phyloP scores from a whole-genome alignment of 2,888 invertebrate species.

The Himalopsyche japonica region DNA sequence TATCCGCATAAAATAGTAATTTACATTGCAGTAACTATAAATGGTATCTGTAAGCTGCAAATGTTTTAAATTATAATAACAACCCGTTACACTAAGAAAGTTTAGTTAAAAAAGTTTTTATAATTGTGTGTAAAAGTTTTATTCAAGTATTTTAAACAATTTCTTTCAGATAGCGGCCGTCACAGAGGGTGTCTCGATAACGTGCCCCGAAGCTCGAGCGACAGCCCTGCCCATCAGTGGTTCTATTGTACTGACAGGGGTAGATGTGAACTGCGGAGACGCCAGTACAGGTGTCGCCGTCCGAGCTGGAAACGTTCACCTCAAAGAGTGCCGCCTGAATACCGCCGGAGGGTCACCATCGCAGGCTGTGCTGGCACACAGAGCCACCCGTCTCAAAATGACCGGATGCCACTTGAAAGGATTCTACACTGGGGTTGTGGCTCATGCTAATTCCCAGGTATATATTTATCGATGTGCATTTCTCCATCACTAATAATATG shows the following conservation, averaged over 20 bases:
- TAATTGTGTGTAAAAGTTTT: no score
- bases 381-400: slow-evolving; percentile 52
- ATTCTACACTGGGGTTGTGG: slow-evolving; percentile 49
- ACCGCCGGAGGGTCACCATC: not conserved
- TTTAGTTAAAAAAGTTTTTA: no score
- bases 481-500: no score
- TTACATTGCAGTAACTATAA: no score
- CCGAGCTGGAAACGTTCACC: not conserved
- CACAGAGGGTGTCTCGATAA: not conserved
- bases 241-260: not conserved
- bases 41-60: no score
- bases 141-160: no score
- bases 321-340: slow-evolving; percentile 40
- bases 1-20: no score
- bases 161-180: slow-evolving; percentile 13
- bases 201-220: slow-evolving; percentile 11
- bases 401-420: slow-evolving; percentile 53
- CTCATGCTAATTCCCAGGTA: slow-evolving; percentile 25
- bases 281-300: slow-evolving; percentile 30
- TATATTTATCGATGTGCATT: not conserved
- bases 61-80: no score
- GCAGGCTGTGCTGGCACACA: slow-evolving; percentile 52
- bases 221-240: slow-evolving; percentile 19
- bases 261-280: slow-evolving; percentile 7
- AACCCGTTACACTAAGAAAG: no score